Base-by-base conservation (phyloP, 2,113 vertebrate species). In the Ammodytes marinus region DNA sequence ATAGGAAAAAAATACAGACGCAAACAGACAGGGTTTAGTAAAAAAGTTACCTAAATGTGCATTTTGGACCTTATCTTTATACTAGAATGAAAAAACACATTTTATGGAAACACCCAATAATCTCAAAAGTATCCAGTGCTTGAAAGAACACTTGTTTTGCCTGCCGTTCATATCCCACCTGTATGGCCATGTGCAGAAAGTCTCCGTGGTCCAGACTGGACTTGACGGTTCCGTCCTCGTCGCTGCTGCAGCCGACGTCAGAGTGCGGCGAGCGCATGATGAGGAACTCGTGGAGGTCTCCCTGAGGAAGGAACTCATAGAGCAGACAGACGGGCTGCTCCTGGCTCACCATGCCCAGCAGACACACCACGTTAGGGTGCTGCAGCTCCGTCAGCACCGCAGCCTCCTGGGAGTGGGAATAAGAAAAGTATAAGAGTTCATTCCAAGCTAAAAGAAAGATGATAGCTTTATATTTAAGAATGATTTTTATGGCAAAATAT, bases 251-350 rank as follows among this genome's bases (percentile, higher is more conserved):
- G 47, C 98, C 98, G 0, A 99, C 98, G 0, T 99, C 98, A 0
- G 98, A 99, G 88, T 99, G 98, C 0, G 98, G 98, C 0, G 98
- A 99, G 0, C 98, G 95, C 98, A 99, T 99, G 80, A 99, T 97
- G 88, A 99, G 97, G 86, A 99, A 99, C 95, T 99, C 98, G 0
- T 99, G 98, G 55, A 99, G 97, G 90, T 99, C 98, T 0, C 98
- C 98, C 65, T 97, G 97, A 71, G 97, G 97, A 83, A 96, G 95
- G 77, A 97, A 99, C 90, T 99, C 98, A 10, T 99, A 99, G 0
- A 99, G 95, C 93, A 99, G 96, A 80, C 98, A 99, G 88, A 98
- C 95, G 0, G 98, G 98, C 72, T 99, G 98, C 54, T 99, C 98
- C 90, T 99, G 98, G 0, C 96, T 99, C 77, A 99, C 98, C 10